Evolutionary conservation across 2,797 vertebrate species (phyloP), one percentile per base, ranked within the genome.

Genomic region (Alfaro cultratus): DNA sequence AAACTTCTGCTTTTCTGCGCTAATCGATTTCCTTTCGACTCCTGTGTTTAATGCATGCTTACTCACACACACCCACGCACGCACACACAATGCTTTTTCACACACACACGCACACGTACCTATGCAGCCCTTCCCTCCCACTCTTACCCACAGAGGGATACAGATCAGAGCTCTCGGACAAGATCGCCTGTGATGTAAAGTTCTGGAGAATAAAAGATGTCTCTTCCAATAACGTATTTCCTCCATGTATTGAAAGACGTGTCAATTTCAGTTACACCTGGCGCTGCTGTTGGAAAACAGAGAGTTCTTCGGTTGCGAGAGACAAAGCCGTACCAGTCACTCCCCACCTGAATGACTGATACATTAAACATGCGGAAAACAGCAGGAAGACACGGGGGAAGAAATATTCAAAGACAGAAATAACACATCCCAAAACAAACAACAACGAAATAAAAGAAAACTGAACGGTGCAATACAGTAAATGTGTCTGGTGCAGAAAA

Each of bases 181-280:
- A 93, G 88, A 90, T 91, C 73, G 75, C 70, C 90, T 94, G 93
- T 95, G 95, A 96, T 95, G 92, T 95, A 93, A 95, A 95, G 88
- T 93, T 93, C 92, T 93, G 83, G 88, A 95, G 92, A 96, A 95
- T 95, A 95, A 96, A 94, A 93, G 85, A 91, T 55, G 94, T 95
- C 96, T 95, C 92, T 93, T 93, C 82, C 90, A 95, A 96, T 96
- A 94, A 93, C 90, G 88, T 80, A 88, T 92, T 92, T 94, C 86
- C 89, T 73, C 85, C 80, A 71, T 85, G 90, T 91, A 95, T 93
- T 85, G 94, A 95, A 92, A 95, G 90, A 89, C 82, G 62, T 93
- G 95, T 92, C 96, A 94, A 95, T 95, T 95, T 95, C 91, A 95
- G 90, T 96, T 95, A 95, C 90, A 92, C 91, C 86, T 87, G 89